Base-by-base conservation (phyloP, 2,888 invertebrate species). In the Alcis repandata region DNA sequence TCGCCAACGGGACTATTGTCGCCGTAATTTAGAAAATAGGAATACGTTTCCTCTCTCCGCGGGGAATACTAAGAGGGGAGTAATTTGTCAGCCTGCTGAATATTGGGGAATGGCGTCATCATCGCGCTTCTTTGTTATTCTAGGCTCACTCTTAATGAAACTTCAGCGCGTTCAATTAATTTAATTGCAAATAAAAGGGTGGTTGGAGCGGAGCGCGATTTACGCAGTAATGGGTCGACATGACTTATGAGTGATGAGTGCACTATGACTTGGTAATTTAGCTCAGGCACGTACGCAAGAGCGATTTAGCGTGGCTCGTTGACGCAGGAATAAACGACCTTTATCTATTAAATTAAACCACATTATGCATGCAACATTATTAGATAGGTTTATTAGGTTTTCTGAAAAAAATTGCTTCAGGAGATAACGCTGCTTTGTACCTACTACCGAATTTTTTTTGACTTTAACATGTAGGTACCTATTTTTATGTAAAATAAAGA, bases 71-170 rank as follows among this genome's bases (percentile, higher is more conserved):
- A 82, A 87, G 70, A 68, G 75, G 72, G 68, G 73, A n/a, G 76
- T 80, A 83, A 86, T 89, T 87, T 88, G 84, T 88, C 85, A 84
- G 73, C 59, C 68, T 38, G 79, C 72, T 77, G 74, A 82, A 86
- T 83, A 86, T 83, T 76, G 71, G 73, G 73, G 62, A 71, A 69
- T 71, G 62, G 72, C 75, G 76, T 81, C 81, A 79, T 83, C 80
- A 79, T 73, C 75, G 61, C 69, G 70, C 76, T 80, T 79, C 79
- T 82, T 86, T 84, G 80, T 84, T 81, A 84, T 83, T 83, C 79
- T 67, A 68, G 72, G 61, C 75, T 72, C 76, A 76, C 72, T 72
- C 72, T 76, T 84, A 86, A 87, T 86, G 79, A 82, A 82, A 81
- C 78, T 79, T 78, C 76, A 77, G 78, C 74, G 77, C 74, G 79